Conservation (phyloP, 2,888 invertebrate genomes). For the Drosophila barbarae region DNA sequence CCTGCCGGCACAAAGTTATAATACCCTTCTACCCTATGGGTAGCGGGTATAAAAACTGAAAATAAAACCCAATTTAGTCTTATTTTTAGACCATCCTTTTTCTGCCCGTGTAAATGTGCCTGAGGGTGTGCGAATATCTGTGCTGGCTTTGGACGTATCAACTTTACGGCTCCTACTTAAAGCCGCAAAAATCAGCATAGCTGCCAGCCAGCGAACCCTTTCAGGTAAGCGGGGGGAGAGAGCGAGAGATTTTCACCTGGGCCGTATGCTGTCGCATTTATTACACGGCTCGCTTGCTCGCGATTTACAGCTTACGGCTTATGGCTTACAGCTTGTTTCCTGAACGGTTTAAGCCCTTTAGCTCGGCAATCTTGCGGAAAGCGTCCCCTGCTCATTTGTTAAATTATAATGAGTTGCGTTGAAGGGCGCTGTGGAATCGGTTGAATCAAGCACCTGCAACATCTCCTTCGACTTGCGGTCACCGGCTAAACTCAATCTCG, state of each 20-base stretch:
- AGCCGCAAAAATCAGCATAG: conserved; percentile 68
- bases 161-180: conserved; percentile 44
- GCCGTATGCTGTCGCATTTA: conserved; percentile 54
- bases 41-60: too few species aligned
- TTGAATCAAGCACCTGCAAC: conserved; percentile 20
- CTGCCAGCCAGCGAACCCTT: conserved; percentile 47
- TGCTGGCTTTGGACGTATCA: conserved; percentile 24
- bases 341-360: conserved; percentile 65
- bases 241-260: conserved; percentile 43
- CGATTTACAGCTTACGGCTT: conserved; percentile 52
- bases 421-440: conserved; percentile 6
- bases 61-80: neutral
- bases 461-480: conserved; percentile 24
- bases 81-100: neutral
- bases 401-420: conserved; percentile 30
- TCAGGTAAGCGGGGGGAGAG: conserved; percentile 6
- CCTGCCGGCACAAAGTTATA: too few species aligned
- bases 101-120: neutral
- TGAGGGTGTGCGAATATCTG: conserved; percentile 54
- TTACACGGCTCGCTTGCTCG: conserved; percentile 46
- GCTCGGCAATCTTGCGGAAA: conserved; percentile 55
- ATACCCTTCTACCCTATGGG: too few species aligned
- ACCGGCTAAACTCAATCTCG: conserved; percentile 5
- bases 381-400: conserved; percentile 28
- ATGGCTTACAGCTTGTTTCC: conserved; percentile 54